Base-by-base conservation (phyloP, 1,140 invertebrate genomes). In the Lepidurus couesii region DNA sequence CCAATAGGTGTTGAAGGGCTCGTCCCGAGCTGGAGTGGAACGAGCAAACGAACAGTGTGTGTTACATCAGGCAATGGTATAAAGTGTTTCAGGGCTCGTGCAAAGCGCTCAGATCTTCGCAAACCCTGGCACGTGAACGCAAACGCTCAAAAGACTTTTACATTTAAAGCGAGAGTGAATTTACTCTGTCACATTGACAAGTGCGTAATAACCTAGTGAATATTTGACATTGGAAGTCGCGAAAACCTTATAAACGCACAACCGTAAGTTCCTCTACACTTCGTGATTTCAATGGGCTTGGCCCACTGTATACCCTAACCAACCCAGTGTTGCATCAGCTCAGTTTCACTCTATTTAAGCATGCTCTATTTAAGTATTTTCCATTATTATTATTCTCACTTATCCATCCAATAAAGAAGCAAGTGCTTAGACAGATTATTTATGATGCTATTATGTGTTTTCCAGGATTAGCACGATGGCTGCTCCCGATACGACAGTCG, bases 1-100 rank as follows among this genome's bases (percentile, higher is more conserved):
- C 53, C 53, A 65, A 65, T 65, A 65, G 53, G 53, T 65, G n/a
- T 65, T 21, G 16, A 65, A 65, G 53, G 53, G 53, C 53, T 65
- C 53, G 53, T 65, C 53, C 21, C 7, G 21, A 65, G 53, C 53
- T 65, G 53, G 53, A 65, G 6, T 9, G 8, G 53, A 13, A 16
- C 53, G 16, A 65, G 21, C 16, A 65, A 65, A 65, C 53, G 9
- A n/a, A 21, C 53, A 65, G 16, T 65, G 53, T n/a, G 21, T 65
- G 53, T 65, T 65, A 65, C 53, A 65, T 65, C 53, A 65, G 53
- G 53, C 53, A 65, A 4, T 65, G 16, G 53, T 65, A 65, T 65
- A 65, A 65, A 65, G 53, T 65, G 16, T 9, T 7, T 21, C 53
- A 21, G 16, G 53, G 0, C 21, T 65, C 53, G n/a, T 7, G 21